phyloP scores from a whole-genome alignment of 2,113 vertebrate genomes.

The Tenrec ecaudatus region DNA sequence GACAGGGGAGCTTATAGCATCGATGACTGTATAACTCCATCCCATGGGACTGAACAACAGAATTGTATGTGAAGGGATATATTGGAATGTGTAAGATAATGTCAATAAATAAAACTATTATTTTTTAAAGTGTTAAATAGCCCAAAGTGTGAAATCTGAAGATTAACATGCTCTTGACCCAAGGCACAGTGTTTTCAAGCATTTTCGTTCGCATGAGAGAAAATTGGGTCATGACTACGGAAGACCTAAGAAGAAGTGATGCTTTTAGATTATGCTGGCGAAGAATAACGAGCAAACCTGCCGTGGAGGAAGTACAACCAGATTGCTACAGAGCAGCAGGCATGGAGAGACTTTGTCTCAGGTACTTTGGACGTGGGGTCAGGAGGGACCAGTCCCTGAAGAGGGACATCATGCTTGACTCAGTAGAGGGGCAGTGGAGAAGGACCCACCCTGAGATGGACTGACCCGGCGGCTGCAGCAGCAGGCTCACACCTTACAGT shows the following conservation, averaged over 20 bases:
- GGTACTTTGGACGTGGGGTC: not conserved
- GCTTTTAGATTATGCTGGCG: not conserved
- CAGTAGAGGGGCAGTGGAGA: too few species aligned
- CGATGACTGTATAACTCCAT: too few species aligned
- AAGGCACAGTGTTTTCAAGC: not conserved
- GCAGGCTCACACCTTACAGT: not conserved
- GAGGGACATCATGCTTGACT: not conserved
- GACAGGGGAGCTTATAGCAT: too few species aligned
- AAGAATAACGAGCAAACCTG: not conserved
- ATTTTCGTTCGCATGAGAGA: not conserved
- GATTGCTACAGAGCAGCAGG: not conserved
- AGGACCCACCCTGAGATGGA: too few species aligned
- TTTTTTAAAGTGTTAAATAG: too few species aligned
- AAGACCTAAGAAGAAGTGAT: not conserved
- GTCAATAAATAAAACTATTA: too few species aligned
- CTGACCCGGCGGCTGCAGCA: not conserved
- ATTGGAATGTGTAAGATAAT: too few species aligned
- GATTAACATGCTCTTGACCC: not conserved
- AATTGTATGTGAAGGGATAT: too few species aligned
- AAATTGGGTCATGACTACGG: not conserved
- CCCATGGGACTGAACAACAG: too few species aligned
- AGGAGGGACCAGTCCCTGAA: not conserved
- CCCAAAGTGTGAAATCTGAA: not conserved
- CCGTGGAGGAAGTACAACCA: not conserved
- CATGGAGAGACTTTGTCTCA: too few species aligned